Conservation (phyloP, 2,113 vertebrate genomes). For the Psephotus haematonotus region DNA sequence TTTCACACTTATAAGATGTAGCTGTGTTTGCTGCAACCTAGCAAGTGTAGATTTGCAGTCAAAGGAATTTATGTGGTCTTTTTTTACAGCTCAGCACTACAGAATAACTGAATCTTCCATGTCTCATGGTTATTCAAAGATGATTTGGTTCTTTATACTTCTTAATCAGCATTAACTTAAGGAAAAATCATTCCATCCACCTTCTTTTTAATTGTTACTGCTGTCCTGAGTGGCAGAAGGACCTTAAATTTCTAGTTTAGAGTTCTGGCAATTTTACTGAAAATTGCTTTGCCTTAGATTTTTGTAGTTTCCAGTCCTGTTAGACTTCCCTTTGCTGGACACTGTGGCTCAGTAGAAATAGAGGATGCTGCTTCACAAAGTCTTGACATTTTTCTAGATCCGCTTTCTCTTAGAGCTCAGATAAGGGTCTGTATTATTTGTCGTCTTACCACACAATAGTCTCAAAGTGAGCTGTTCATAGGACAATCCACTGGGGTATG, state of each 20-base stretch:
- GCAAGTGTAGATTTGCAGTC: not conserved
- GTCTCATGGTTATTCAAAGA: not conserved
- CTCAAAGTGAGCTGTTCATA: not conserved
- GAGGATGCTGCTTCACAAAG: not conserved
- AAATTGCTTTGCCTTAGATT: not conserved
- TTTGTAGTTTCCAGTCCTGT: not conserved
- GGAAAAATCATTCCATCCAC: not conserved
- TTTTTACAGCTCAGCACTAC: not conserved
- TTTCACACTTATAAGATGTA: not conserved
- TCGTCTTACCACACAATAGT: not conserved
- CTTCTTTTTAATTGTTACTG: not conserved
- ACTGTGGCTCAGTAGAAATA: not conserved
- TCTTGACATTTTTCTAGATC: not conserved
- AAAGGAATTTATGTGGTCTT: not conserved
- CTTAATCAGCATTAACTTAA: not conserved
- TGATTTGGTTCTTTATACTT: not conserved
- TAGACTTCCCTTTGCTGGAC: not conserved
- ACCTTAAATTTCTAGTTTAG: not conserved
- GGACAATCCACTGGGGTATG: not conserved
- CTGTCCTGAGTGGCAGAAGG: not conserved
- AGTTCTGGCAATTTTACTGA: not conserved
- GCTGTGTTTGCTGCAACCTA: not conserved
- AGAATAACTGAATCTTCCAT: not conserved
- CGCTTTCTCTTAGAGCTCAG: not conserved
- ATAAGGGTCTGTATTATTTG: not conserved